Evolutionary conservation across 2,797 vertebrate species (phyloP), one percentile per base, ranked within the genome.

Genomic region (Siniperca scherzeri): DNA sequence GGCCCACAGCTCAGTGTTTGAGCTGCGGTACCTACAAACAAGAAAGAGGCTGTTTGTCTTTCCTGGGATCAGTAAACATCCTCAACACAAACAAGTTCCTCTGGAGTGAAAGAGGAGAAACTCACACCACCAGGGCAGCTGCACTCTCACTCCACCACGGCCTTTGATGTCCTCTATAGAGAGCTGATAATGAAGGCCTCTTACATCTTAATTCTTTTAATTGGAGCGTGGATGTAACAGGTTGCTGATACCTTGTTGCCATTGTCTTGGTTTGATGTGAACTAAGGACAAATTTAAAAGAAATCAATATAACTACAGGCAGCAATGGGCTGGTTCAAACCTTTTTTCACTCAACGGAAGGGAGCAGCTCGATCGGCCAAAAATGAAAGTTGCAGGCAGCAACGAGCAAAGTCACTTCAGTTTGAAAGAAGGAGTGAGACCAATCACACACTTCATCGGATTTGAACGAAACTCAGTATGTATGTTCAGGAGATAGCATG

Each of bases 51-150:
- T 94, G 95, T 96, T 96, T 96, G 96, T 95, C 94, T 96, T 95
- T 92, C 90, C 93, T 93, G 94, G 93, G 95, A 96, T 96, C 90
- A 80, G 96, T 96, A 96, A 96, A 96, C 95, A 96, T 96, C 94
- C 94, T 95, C 93, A 89, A 94, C 94, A 95, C 95, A 96, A 96
- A 95, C 94, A 94, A 87, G 90, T 86, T 93, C 88, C 91, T 93
- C 87, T 80, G 90, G 92, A 94, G 93, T 84, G 85, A 92, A 91
- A 93, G 92, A 94, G 84, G 91, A 94, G 90, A 96, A 95, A 93
- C 90, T 96, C 94, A 92, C 95, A 95, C 96, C 94, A 30, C 89
- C 60, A 79, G 90, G 92, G 91, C 95, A 96, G 95, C 95, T 96
- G 96, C 84, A 92, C 92, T 96, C 95, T 96, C 96, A 95, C 95